Evolutionary conservation across 2,797 vertebrate genomes (phyloP), one percentile per base, ranked within the genome.

Genomic region (Tolypeutes matacus): DNA sequence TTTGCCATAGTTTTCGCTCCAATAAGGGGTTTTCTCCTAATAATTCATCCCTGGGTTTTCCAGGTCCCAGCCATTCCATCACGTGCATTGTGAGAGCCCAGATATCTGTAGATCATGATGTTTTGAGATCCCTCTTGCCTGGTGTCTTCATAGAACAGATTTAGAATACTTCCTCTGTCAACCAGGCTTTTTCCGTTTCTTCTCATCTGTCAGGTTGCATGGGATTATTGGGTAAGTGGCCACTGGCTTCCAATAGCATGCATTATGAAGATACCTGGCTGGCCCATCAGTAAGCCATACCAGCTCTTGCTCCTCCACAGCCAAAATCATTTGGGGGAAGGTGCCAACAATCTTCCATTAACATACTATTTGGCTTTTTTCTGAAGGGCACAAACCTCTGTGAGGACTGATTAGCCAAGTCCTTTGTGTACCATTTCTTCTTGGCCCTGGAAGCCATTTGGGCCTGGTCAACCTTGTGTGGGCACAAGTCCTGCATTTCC

Each of bases 111-210:
- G 39, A 39, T n/a, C 49, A 42, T 10, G 18, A 14, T 73, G 51
- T 64, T 84, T 82, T 60, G 18, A 82, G 86, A 94, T 83, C 89
- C 29, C 6, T 78, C 65, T 85, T 67, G n/a, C 67, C 53, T 73
- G 14, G 56, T 8, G 46, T 78, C 23, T 73, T 86, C 64, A 75
- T 10, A 89, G 23, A 90, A 86, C 17, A 18, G 53, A 49, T 39
- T 42, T 75, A 6, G 46, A 34, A 53, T 27, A 84, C 34, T 70
- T 76, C 17, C 53, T 89, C 81, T 72, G 49, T 76, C 69, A 82
- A 31, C 46, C 39, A 20, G 93, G 18, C 75, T 89, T 51, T 53
- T 76, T 86, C 27, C 67, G 58, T 86, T 17, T 92, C 60, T 78
- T 92, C 60, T 36, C 51, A 49, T 56, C 20, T 84, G 21, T 67